These are phyloP conservation scores for Ptychochromis oligacanthus DNA, from an alignment of 2,113 vertebrate genomes.

Conservation along the genomic window DNA sequence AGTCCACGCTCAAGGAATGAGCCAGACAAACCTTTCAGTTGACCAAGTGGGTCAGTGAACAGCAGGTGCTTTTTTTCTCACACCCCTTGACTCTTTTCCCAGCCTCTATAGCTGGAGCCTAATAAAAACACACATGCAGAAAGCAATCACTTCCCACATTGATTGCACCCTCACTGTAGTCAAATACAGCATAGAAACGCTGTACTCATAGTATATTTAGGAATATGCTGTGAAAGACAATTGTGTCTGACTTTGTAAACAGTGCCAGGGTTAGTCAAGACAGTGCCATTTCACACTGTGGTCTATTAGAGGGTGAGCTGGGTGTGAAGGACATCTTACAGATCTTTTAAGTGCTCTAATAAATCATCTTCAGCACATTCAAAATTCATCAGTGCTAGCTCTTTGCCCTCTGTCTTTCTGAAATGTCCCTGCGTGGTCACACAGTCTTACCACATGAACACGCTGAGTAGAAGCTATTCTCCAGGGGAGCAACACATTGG, in stretches of 20 bases:
- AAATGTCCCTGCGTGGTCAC: slow-evolving; percentile 35
- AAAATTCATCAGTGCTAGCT: slow-evolving; percentile 70
- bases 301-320: slow-evolving; percentile 56
- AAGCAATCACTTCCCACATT: slow-evolving; percentile 15
- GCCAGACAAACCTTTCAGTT: slow-evolving; percentile 36
- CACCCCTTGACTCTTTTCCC: slow-evolving; percentile 60
- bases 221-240: slow-evolving; percentile 18
- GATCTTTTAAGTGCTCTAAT: slow-evolving; percentile 71
- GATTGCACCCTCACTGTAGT: neutral
- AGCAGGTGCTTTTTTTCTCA: slow-evolving; percentile 76
- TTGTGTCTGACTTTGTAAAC: slow-evolving; percentile 36
- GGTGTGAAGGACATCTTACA: slow-evolving; percentile 67
- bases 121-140: slow-evolving; percentile 55
- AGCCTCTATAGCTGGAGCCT: slow-evolving; percentile 45
- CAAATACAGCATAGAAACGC: neutral
- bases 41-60: slow-evolving; percentile 59
- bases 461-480: slow-evolving; percentile 41
- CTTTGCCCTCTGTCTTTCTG: slow-evolving; percentile 58
- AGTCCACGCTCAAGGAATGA: neutral
- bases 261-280: slow-evolving; percentile 39
- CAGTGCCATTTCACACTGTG: slow-evolving; percentile 48
- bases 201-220: slow-evolving; percentile 10
- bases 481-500: slow-evolving; percentile 48
- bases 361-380: slow-evolving; percentile 72
- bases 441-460: slow-evolving; percentile 49